Evolutionary conservation across 1,140 invertebrate genomes (phyloP), one percentile per base, ranked within the genome.

Genomic region (Homarus americanus): DNA sequence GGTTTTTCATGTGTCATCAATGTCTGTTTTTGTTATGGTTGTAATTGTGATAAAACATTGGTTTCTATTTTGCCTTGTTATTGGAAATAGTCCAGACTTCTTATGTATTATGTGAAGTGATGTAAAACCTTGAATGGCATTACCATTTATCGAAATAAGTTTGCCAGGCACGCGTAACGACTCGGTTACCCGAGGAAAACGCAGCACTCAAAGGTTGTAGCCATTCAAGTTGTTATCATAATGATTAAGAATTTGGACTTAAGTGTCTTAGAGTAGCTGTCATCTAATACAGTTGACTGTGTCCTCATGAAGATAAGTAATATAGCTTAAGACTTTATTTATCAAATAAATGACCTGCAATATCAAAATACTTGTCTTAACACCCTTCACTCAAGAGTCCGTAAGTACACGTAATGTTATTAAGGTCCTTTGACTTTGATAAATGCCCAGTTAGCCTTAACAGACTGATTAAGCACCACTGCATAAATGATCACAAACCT

Each of bases 301-400:
- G 76, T 88, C 38, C 76, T 88, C 40, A 80, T 69, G 58, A 88
- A 76, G 41, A 66, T 82, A 80, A 80, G 36, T 87, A 79, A 80
- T 88, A 72, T 80, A 88, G 76, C 76, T 88, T 88, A 80, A 88
- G 86, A 82, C 63, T 88, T 82, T 88, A 88, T 82, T 80, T 82
- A 88, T 82, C 78, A 88, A 88, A 84, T 88, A 88, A 87, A 82
- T 80, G 76, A 88, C 66, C 86, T 88, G 86, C 86, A 88, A 80
- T 88, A 88, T 80, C 20, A 82, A n/a, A 28, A 66, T 15, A 40
- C 20, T 66, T 63, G 53, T 58, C 36, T 20, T 41, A 20, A n/a
- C n/a, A n/a, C n/a, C n/a, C n/a, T n/a, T n/a, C n/a, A n/a, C n/a
- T n/a, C n/a, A n/a, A n/a, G n/a, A n/a, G n/a, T n/a, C n/a, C n/a